These are phyloP conservation scores for Apodemia hepburni DNA, from an alignment of 2,888 invertebrate genomes.

Conservation along the genomic window DNA sequence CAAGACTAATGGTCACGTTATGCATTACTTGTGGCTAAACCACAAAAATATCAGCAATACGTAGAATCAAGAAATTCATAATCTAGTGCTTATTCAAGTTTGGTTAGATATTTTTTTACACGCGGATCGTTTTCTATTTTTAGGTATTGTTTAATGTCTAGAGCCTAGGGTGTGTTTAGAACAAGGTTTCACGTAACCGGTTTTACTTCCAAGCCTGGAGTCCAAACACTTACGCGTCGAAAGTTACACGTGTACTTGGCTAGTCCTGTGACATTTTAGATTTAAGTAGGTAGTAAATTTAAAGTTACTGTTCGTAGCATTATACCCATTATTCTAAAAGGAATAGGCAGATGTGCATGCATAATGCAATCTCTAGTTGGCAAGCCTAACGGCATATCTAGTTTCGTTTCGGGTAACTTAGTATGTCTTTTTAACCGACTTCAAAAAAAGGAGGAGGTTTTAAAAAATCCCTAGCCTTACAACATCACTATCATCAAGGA, in stretches of 20 bases:
- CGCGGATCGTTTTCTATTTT: neutral
- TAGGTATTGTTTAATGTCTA: constrained; percentile 6
- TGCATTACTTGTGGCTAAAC: constrained; percentile 1
- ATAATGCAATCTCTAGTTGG: no score
- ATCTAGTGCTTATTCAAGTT: neutral
- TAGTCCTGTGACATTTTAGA: neutral
- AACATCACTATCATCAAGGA: no score
- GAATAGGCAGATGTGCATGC: no score
- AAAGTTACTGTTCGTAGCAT: neutral
- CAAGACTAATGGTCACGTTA: no score
- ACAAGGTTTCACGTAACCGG: constrained; percentile 1
- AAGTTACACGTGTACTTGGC: neutral
- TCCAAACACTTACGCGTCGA: constrained; percentile 3
- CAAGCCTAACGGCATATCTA: no score
- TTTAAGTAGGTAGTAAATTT: neutral
- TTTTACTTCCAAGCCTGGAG: neutral
- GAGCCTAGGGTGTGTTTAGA: constrained; percentile 4
- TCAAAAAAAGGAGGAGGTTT: no score
- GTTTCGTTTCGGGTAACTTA: no score
- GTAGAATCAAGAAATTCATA: neutral
- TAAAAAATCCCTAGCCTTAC: no score
- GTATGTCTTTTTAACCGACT: no score
- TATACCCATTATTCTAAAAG: neutral
- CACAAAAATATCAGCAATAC: neutral
- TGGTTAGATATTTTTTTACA: constrained; percentile 1